Percentiles rank a stretch among this genome's conserved stretches.
Conservation (phyloP, 2,113 vertebrate species). For the Heloderma charlesbogerti region DNA sequence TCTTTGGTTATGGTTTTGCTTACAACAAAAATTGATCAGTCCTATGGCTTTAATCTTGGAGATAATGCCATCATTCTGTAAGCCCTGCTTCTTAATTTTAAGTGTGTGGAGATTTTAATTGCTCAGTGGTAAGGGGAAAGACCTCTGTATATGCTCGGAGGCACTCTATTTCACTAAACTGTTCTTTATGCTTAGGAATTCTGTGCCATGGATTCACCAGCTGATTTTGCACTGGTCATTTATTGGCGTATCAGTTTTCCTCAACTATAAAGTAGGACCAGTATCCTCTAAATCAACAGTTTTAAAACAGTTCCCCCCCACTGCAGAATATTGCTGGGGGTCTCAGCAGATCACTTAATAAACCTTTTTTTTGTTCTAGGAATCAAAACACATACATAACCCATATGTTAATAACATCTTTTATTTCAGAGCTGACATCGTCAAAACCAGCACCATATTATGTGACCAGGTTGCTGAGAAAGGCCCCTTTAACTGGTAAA, state of each 20-base stretch:
- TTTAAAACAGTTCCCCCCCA: not conserved
- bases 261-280: not conserved
- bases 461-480: not conserved
- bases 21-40: not conserved
- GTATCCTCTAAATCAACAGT: not conserved
- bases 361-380: not conserved
- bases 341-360: not conserved
- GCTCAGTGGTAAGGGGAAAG: not conserved
- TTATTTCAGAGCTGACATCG: not conserved
- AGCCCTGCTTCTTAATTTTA: not conserved
- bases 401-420: not conserved
- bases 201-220: not conserved
- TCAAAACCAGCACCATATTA: not conserved
- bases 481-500: not conserved
- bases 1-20: not conserved
- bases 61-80: not conserved
- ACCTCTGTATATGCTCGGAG: not conserved
- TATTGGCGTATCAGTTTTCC: not conserved
- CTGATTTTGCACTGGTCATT: not conserved
- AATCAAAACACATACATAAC: not conserved
- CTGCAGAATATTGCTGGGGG: not conserved
- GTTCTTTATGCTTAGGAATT: not conserved
- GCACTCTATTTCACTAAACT: not conserved
- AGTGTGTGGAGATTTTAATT: not conserved
- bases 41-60: not conserved